Evolutionary conservation across 2,113 vertebrate genomes (phyloP).

Genomic region (Bujurquina vittata): DNA sequence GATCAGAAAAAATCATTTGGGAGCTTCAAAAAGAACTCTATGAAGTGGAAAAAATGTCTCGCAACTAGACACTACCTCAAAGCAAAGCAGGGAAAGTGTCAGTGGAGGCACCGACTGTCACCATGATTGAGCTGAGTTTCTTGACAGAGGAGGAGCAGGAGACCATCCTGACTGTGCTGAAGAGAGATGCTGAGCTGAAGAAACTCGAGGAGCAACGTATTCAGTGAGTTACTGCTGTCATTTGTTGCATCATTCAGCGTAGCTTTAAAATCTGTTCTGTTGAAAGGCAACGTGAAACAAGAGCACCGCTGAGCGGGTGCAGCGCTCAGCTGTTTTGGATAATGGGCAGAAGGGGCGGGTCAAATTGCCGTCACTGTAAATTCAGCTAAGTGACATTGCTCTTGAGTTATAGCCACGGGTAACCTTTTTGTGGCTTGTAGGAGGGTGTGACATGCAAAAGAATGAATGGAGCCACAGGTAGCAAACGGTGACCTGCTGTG

Average conservation of each 20-base stretch:
- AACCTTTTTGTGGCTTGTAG: too few species aligned
- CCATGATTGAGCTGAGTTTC: constrained; percentile 95
- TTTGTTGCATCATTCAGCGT: neutral
- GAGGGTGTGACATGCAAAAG: too few species aligned
- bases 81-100: neutral
- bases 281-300: too few species aligned
- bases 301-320: too few species aligned
- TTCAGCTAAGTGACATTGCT: too few species aligned
- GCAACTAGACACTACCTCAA: neutral
- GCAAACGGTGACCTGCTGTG: too few species aligned
- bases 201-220: constrained; percentile 87
- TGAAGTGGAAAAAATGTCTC: neutral
- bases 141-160: constrained; percentile 92
- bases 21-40: neutral
- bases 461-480: too few species aligned
- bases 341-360: too few species aligned
- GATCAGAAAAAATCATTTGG: neutral
- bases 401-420: too few species aligned
- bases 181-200: constrained; percentile 89
- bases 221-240: constrained; percentile 78
- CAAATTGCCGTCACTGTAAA: too few species aligned
- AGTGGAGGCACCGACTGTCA: neutral
- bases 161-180: constrained; percentile 87
- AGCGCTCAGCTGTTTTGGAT: too few species aligned
- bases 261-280: neutral